Evolutionary conservation across 2,113 vertebrate genomes (phyloP).

Genomic region (Sphyrna mokarran): DNA sequence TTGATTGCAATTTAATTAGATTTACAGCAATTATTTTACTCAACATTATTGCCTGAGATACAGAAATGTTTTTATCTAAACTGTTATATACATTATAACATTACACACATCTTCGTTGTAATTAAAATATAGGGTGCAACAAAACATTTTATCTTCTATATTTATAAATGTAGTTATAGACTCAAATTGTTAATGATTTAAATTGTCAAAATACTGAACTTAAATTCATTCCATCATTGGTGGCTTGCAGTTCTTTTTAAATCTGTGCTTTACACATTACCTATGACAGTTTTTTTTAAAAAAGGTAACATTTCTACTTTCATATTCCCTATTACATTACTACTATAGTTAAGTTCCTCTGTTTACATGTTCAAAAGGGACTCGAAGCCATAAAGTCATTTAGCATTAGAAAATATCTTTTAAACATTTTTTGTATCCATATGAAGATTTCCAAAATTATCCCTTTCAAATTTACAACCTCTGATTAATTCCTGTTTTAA

Average conservation of each 20-base stretch:
- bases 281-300: background rate
- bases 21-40: background rate
- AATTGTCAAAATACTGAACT: background rate
- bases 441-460: background rate
- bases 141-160: background rate
- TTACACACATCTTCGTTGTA: background rate
- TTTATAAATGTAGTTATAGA: background rate
- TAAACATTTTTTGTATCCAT: background rate
- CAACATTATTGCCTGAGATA: background rate
- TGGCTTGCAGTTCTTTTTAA: background rate
- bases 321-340: background rate
- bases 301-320: background rate
- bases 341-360: background rate
- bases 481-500: background rate
- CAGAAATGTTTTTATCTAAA: background rate
- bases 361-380: background rate
- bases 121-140: background rate
- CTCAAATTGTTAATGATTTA: too few species aligned
- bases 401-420: background rate
- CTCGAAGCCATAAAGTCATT: background rate
- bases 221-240: background rate
- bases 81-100: background rate
- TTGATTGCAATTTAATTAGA: conserved; percentile 2
- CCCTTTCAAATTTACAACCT: background rate
- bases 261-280: background rate